A percentile compares a stretch with the other conserved stretches of the same genome.
Conservation (phyloP, 2,888 invertebrate species). For the Xylocampa areola region DNA sequence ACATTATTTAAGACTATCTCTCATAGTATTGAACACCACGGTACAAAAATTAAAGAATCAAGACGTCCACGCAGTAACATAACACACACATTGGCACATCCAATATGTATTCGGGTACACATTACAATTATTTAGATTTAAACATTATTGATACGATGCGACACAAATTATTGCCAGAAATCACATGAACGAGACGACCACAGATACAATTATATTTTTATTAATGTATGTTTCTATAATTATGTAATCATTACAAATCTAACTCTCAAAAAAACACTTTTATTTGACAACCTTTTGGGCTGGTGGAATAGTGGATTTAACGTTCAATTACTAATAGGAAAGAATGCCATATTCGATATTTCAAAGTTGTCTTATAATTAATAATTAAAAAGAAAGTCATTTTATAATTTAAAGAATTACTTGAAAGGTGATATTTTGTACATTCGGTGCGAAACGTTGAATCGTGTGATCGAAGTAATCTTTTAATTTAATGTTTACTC, state of each 20-base stretch:
- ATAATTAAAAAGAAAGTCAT: conserved; percentile 8
- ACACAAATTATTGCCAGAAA: conserved; percentile 57
- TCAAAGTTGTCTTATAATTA: background rate
- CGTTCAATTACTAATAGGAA: too few species aligned
- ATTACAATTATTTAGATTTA: conserved; percentile 16
- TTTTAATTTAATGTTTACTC: background rate
- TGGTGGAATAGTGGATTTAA: too few species aligned
- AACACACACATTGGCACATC: conserved; percentile 40
- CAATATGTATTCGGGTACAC: conserved; percentile 32
- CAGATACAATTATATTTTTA: conserved; percentile 4
- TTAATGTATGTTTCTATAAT: background rate
- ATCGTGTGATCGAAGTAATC: background rate
- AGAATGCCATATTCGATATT: background rate
- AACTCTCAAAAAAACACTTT: too few species aligned
- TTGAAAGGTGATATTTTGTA: conserved; percentile 4
- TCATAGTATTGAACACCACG: conserved; percentile 6
- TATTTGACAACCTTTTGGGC: too few species aligned
- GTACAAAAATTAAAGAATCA: conserved; percentile 31
- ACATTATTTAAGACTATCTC: background rate
- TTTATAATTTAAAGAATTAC: conserved; percentile 1
- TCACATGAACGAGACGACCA: conserved; percentile 38
- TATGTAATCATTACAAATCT: background rate
- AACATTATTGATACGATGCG: conserved; percentile 21
- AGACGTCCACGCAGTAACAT: conserved; percentile 20
- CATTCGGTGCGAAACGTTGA: conserved; percentile 25